Conservation (phyloP, 2,797 vertebrate genomes). For the Rachycentron canadum region DNA sequence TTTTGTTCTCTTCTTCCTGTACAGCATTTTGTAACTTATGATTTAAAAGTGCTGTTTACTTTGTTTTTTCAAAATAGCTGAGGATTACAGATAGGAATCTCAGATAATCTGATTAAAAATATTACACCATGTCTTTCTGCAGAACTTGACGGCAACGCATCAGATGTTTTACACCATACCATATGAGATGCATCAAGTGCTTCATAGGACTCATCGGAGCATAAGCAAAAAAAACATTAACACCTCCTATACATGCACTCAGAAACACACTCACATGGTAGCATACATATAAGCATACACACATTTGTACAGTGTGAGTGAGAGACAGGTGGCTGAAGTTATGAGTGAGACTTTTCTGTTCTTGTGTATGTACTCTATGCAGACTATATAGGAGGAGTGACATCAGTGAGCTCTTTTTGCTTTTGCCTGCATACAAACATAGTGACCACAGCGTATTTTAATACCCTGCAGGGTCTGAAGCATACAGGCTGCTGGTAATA, state of each 20-base stretch:
- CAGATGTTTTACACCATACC: constrained; percentile 45
- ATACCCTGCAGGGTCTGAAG: constrained; percentile 36
- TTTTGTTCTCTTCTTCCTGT: not conserved
- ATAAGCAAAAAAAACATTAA: constrained; percentile 62
- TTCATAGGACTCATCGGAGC: constrained; percentile 42
- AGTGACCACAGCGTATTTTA: constrained; percentile 48
- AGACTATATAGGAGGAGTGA: constrained; percentile 9
- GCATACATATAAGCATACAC: constrained; percentile 4
- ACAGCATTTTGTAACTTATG: not conserved
- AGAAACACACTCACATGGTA: constrained; percentile 11
- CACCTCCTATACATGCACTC: constrained; percentile 43
- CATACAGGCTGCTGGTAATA: constrained; percentile 46
- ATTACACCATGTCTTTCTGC: constrained; percentile 1
- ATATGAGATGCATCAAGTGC: constrained; percentile 40
- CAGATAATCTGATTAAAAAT: constrained; percentile 10
- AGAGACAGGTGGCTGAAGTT: constrained; percentile 47
- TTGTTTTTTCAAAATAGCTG: not conserved
- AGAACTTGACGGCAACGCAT: constrained; percentile 14
- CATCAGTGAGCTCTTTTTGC: constrained; percentile 14
- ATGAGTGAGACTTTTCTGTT: not conserved
- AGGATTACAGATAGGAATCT: constrained; percentile 13
- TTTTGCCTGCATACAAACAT: constrained; percentile 34
- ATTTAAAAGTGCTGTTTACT: not conserved
- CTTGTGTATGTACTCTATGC: not conserved
- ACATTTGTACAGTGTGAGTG: constrained; percentile 7